Evolutionary conservation across 2,113 vertebrate species (phyloP).

Genomic region (Edolisoma coerulescens): DNA sequence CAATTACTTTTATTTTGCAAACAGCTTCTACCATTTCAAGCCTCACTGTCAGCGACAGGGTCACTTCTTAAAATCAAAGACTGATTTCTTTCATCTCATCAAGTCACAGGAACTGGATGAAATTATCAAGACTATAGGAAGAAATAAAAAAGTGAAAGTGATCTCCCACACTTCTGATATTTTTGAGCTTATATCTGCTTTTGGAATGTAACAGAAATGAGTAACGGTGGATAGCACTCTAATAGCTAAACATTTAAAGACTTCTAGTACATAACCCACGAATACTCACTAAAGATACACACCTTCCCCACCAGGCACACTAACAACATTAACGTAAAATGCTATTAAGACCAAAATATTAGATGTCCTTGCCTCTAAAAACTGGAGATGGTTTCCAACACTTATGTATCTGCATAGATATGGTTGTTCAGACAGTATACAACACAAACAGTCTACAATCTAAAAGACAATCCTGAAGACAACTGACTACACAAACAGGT

Average conservation of each 20-base stretch:
- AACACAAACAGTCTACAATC: not conserved
- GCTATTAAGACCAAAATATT: not conserved
- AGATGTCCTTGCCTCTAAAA: not conserved
- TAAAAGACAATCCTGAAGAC: not conserved
- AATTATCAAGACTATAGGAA: not conserved
- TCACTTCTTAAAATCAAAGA: not conserved
- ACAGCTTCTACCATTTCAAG: not conserved
- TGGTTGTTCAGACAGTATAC: not conserved
- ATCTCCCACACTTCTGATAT: not conserved
- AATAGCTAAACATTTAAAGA: not conserved
- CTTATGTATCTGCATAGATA: not conserved
- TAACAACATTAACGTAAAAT: not conserved
- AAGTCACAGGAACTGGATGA: not conserved
- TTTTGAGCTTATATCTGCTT: not conserved
- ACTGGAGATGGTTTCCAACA: not conserved
- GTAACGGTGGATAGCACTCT: not conserved
- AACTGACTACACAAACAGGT: not conserved
- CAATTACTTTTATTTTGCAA: not conserved
- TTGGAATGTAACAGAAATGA: not conserved
- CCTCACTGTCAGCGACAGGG: not conserved
- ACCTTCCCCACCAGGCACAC: not conserved
- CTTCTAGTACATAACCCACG: not conserved
- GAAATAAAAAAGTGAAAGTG: not conserved
- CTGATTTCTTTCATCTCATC: not conserved
- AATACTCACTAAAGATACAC: not conserved